Conservation (phyloP, 2,113 vertebrate genomes). For the Chrysemys picta region DNA sequence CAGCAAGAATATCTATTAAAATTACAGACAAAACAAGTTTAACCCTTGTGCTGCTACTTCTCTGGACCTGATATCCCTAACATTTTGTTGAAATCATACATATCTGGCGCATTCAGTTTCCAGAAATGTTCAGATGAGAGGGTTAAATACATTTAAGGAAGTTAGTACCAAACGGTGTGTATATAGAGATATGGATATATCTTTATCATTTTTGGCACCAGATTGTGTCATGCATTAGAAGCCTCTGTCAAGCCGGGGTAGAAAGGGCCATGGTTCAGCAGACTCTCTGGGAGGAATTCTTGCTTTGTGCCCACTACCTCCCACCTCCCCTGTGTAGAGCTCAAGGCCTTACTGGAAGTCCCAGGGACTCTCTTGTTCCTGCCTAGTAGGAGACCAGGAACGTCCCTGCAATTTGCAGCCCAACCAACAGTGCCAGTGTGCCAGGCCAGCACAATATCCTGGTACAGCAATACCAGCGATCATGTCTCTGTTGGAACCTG, state of each 20-base stretch:
- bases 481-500: background rate
- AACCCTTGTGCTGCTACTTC: background rate
- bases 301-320: background rate
- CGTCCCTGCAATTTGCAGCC: background rate
- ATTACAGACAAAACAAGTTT: background rate
- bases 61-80: fast-evolving
- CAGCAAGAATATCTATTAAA: background rate
- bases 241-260: background rate
- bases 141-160: background rate
- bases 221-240: background rate
- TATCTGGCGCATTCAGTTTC: background rate
- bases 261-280: background rate
- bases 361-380: background rate
- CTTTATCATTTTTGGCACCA: background rate
- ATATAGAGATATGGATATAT: background rate
- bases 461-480: background rate
- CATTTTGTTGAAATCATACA: background rate
- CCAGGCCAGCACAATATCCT: background rate
- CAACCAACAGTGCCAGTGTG: background rate
- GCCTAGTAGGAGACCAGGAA: background rate
- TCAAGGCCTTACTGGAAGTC: background rate
- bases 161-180: background rate
- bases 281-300: background rate
- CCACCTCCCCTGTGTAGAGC: background rate
- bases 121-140: fast-evolving